Base-by-base conservation (phyloP, 1,140 invertebrate species). In the Drosophila azteca region DNA sequence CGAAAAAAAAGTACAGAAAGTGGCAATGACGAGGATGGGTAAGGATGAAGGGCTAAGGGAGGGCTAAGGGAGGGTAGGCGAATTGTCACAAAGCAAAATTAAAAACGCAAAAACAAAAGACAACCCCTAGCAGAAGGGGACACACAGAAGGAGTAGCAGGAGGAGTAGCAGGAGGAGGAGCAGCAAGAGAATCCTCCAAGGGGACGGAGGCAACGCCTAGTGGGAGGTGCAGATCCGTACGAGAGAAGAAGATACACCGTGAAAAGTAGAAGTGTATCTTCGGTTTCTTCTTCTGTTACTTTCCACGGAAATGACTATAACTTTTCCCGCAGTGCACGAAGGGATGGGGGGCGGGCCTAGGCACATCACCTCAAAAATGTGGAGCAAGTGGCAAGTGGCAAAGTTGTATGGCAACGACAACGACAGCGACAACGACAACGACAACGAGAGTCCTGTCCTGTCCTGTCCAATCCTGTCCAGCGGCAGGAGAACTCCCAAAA, bases 381-480 rank as follows among this genome's bases (percentile, higher is more conserved):
- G 70, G 81, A 85, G 82, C 81, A 85, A 85, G 81, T 85, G 77
- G 81, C 82, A 81, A 67, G n/a, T n/a, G n/a, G 82, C 84, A 87
- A 85, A 85, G 81, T 85, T 85, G 77, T 85, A 85, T 87, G 81
- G 74, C 81, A 85, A 71, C 82, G 62, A 76, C 68, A 76, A 76
- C 72, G 57, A 77, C 67, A 65, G 54, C 54, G 43, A 45, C 35
- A 29, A 22, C 50, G 43, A 24, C 5, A 26, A 15, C 20, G 15
- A 31, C 44, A 26, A n/a, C n/a, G n/a, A n/a, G n/a, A n/a, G 20
- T 69, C 50, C 7, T 51, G 24, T 15, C 46, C 48, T n/a, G 20
- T 69, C 50, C 7, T 51, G 24, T 15, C 46, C 48, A 57, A 55
- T 59, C 71, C 71, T 68, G 53, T 57, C 57, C 52, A 45, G 73